These are phyloP conservation scores for Odocoileus virginianus DNA, from an alignment of 2,113 vertebrate genomes.

Conservation along the genomic window DNA sequence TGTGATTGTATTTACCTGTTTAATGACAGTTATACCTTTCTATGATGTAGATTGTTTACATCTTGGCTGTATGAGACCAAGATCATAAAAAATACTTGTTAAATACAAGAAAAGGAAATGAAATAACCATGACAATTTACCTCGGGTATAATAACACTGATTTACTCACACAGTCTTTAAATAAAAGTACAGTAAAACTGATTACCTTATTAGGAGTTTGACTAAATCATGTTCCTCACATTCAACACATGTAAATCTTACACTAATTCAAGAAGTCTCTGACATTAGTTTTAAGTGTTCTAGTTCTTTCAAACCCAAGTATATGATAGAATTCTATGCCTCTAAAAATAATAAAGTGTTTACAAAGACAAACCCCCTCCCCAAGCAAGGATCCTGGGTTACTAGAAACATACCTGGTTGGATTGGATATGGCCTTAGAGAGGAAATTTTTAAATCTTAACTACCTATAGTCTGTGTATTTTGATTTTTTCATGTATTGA, in stretches of 20 bases:
- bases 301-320: not conserved
- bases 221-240: not conserved
- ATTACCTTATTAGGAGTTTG: not conserved
- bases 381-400: not conserved
- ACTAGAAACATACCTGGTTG: not conserved
- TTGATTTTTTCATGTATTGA: not conserved
- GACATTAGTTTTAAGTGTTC: not conserved
- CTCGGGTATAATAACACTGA: not conserved
- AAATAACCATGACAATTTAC: not conserved
- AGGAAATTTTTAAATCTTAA: not conserved
- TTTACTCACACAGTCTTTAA: not conserved
- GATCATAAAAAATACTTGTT: not conserved
- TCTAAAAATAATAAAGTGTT: not conserved
- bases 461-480: not conserved
- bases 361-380: not conserved
- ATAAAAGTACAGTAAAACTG: not conserved
- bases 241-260: not conserved
- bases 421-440: not conserved
- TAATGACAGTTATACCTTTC: not conserved
- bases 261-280: not conserved
- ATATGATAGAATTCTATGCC: not conserved
- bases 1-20: constrained; percentile 28
- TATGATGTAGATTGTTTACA: not conserved
- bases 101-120: not conserved
- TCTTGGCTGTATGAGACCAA: not conserved